Base-by-base conservation (phyloP, 1,140 invertebrate genomes). In the Chelonus insularis region DNA sequence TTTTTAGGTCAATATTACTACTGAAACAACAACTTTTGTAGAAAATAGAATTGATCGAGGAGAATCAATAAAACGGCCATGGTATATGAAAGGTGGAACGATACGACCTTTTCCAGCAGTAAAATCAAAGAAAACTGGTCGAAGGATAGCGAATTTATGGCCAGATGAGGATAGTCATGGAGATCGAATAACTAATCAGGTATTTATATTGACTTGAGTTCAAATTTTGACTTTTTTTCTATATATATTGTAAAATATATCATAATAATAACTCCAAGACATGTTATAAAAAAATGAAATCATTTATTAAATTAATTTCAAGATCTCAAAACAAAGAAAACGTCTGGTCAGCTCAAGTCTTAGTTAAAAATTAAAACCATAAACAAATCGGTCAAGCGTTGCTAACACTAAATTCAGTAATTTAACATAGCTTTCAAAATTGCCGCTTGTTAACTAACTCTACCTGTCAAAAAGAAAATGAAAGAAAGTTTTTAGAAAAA, bases 171-270 rank as follows among this genome's bases (percentile, higher is more conserved):
- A 78, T 63, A 68, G 70, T 32, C 69, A 80, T 32, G 78, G 77
- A 57, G 90, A 89, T 82, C 85, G 92, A 51, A 86, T 94, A 3
- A 83, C 87, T 1, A 88, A 93, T 70, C 85, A 86, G 69, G 80
- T 81, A 71, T 67, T 48, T 58, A 1, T 25, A 4, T n/a, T n/a
- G n/a, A n/a, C n/a, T n/a, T n/a, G n/a, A n/a, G n/a, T n/a, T n/a
- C n/a, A n/a, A n/a, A 23, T 9, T 11, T 21, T 21, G 18, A 57
- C 2, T 41, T 57, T 12, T 12, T 11, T 57, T 41, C 1, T n/a
- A n/a, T 16, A 32, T 11, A 14, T 32, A 2, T 9, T 21, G 4
- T 16, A 4, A 12, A 6, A 32, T 12, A 36, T 29, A 9, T 7
- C 8, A 21, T 37, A 55, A 8, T 20, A 36, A 3, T n/a, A n/a